These are phyloP conservation scores for Leptobrachium ailaonicum DNA, from an alignment of 2,113 vertebrate genomes.

Conservation along the genomic window DNA sequence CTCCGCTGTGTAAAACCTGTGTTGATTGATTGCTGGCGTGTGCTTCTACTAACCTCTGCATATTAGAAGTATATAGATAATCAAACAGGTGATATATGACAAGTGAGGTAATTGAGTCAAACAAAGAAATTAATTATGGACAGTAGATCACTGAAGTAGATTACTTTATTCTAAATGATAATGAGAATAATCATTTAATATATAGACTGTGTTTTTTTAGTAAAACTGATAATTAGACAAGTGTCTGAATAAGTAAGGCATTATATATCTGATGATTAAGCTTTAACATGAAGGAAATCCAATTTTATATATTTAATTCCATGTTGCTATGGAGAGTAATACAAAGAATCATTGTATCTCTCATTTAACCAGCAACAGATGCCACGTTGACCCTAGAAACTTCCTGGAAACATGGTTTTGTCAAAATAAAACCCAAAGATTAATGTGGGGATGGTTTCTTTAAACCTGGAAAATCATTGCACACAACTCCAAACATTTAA, in stretches of 20 bases:
- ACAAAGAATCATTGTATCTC: slow-evolving; percentile 74
- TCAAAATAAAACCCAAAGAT: slow-evolving; percentile 88
- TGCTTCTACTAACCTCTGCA: too few species aligned
- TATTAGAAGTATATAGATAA: too few species aligned
- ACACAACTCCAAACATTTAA: slow-evolving; percentile 20
- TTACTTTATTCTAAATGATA: not conserved
- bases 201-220: not conserved
- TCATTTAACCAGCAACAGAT: slow-evolving; percentile 90
- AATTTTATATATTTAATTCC: slow-evolving; percentile 63
- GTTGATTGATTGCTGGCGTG: too few species aligned
- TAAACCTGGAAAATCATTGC: slow-evolving; percentile 53
- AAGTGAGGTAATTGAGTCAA: too few species aligned
- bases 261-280: too few species aligned
- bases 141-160: too few species aligned
- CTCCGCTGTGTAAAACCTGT: too few species aligned
- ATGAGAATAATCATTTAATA: not conserved
- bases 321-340: slow-evolving; percentile 74
- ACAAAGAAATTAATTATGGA: too few species aligned
- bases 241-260: too few species aligned
- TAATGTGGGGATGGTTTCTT: slow-evolving; percentile 72
- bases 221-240: not conserved
- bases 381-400: slow-evolving; percentile 85
- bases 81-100: too few species aligned
- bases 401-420: slow-evolving; percentile 92
- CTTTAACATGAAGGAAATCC: not conserved